Evolutionary conservation across 2,888 invertebrate species (phyloP).

Genomic region (Acronicta alni): DNA sequence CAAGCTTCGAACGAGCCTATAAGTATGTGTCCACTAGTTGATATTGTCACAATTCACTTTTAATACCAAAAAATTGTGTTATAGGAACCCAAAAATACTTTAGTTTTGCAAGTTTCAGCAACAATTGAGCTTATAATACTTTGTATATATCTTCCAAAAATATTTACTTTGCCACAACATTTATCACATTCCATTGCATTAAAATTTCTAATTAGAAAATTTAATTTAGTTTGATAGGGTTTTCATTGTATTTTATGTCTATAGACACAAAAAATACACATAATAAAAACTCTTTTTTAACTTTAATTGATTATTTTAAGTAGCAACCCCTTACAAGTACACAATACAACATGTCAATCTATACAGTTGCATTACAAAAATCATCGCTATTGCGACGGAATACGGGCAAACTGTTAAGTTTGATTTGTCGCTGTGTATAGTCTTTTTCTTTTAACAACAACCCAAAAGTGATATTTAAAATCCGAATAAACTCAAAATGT

Average conservation of each 20-base stretch:
- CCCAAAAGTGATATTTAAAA: neutral
- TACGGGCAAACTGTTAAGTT: too few species aligned
- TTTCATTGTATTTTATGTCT: neutral
- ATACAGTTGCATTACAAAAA: too few species aligned
- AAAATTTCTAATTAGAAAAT: neutral
- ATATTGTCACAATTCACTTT: slow-evolving; percentile 2
- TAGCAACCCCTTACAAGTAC: neutral
- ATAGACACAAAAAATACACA: neutral
- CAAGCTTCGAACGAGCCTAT: slow-evolving; percentile 22
- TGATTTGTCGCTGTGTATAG: neutral
- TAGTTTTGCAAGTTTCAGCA: slow-evolving; percentile 14
- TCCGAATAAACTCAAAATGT: slow-evolving; percentile 1
- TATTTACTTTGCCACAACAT: slow-evolving; percentile 49
- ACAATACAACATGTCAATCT: too few species aligned
- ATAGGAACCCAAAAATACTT: slow-evolving; percentile 47
- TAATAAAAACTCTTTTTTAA: neutral
- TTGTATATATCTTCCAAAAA: slow-evolving; percentile 49
- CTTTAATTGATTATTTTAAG: neutral
- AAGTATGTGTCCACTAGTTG: slow-evolving; percentile 53
- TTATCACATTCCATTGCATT: slow-evolving; percentile 48
- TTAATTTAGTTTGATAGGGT: neutral
- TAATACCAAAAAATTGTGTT: slow-evolving; percentile 9
- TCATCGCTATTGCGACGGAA: too few species aligned
- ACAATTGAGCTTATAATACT: slow-evolving; percentile 47
- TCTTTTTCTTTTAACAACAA: neutral